These are phyloP conservation scores for Aradus depressus DNA, from an alignment of 2,888 invertebrate genomes.

Conservation along the genomic window DNA sequence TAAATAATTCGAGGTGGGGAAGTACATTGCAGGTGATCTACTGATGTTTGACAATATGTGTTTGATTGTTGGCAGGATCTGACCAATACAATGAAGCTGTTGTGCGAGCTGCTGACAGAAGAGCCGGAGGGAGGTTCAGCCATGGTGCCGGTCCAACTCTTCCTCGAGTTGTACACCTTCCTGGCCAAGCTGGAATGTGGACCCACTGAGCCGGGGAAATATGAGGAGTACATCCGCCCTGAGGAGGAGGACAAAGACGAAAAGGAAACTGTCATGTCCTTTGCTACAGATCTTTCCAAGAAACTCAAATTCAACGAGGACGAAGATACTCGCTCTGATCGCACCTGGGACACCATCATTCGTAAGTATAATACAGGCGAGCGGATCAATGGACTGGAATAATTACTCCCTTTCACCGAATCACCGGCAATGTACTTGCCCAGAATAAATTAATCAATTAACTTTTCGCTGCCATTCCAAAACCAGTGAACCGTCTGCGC, in stretches of 20 bases:
- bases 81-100: slow-evolving; percentile 63
- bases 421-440: too few relatives aligned
- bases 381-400: too few relatives aligned
- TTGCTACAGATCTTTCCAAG: too few relatives aligned
- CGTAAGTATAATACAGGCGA: slow-evolving; percentile 8
- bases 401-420: too few relatives aligned
- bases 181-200: slow-evolving; percentile 44
- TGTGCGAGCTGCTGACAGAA: slow-evolving; percentile 70
- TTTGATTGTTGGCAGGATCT: slow-evolving; percentile 44
- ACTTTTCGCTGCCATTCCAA: too few relatives aligned
- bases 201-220: slow-evolving; percentile 10
- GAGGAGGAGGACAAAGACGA: background rate
- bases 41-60: too few relatives aligned
- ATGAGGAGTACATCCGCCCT: background rate
- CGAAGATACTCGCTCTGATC: background rate
- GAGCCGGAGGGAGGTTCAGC: slow-evolving; percentile 76
- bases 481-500: too few relatives aligned
- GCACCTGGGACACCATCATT: slow-evolving; percentile 10
- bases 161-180: slow-evolving; percentile 41
- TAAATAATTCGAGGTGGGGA: too few relatives aligned
- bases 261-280: background rate
- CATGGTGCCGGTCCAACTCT: slow-evolving; percentile 53
- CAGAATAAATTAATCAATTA: too few relatives aligned
- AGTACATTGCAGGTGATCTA: too few relatives aligned
- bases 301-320: background rate